Percentiles rank a stretch among this genome's conserved stretches.
These are phyloP conservation scores for Tiliacea citrago DNA, from an alignment of 2,888 invertebrate genomes.

Conservation along the genomic window DNA sequence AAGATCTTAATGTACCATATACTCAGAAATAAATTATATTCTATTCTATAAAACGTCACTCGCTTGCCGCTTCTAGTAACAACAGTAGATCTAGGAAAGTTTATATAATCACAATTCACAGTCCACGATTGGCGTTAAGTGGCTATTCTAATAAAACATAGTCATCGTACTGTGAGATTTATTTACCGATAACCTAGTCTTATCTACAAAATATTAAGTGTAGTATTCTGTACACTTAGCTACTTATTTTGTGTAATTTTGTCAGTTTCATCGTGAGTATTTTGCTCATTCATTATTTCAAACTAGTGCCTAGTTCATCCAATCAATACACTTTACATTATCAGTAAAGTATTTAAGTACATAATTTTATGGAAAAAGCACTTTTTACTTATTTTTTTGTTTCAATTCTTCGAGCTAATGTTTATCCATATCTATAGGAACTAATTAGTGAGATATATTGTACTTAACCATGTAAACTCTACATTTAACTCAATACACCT, in stretches of 20 bases:
- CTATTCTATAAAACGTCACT: not conserved
- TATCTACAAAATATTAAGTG: conserved; percentile 60
- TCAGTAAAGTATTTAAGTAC: not conserved
- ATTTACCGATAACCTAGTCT: conserved; percentile 62
- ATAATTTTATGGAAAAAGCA: not conserved
- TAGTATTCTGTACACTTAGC: conserved; percentile 28
- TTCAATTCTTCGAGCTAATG: not conserved
- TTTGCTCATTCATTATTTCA: conserved; percentile 8
- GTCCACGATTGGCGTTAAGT: conserved; percentile 76
- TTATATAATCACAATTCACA: conserved; percentile 73
- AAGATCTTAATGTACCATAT: too few relatives aligned
- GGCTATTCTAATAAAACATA: conserved; percentile 76
- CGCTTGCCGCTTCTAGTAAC: conserved; percentile 64
- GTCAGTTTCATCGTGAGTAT: not conserved
- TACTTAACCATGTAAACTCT: conserved; percentile 17
- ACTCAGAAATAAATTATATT: too few relatives aligned
- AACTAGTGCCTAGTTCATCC: not conserved
- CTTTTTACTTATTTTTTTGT: not conserved
- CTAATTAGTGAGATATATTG: conserved; percentile 44
- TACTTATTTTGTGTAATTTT: conserved; percentile 7
- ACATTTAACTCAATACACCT: conserved; percentile 36
- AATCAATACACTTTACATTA: too few relatives aligned
- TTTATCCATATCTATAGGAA: conserved; percentile 15
- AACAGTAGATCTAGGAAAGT: conserved; percentile 58
- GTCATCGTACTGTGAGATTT: conserved; percentile 70